Evolutionary conservation across 2,888 invertebrate species (phyloP).

Genomic region (Drosophila kokeensis): DNA sequence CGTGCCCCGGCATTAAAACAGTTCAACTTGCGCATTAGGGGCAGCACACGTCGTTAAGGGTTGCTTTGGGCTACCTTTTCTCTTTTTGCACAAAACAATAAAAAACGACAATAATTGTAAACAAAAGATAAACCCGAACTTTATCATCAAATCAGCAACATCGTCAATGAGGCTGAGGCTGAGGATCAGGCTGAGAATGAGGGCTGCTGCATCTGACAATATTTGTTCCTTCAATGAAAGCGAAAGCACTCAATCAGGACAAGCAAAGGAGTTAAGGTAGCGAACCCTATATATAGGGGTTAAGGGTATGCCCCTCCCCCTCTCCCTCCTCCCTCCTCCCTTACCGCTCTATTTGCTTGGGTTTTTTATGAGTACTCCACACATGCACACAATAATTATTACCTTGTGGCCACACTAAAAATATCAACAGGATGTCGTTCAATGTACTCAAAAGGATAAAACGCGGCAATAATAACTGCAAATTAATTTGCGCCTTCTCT

Average conservation of each 20-base stretch:
- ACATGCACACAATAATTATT: slow-evolving; percentile 57
- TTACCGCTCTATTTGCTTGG: background rate
- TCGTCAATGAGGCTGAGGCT: slow-evolving; percentile 43
- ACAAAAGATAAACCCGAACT: slow-evolving; percentile 62
- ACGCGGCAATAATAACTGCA: slow-evolving; percentile 55
- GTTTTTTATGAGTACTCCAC: slow-evolving; percentile 21
- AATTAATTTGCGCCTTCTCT: slow-evolving; percentile 66
- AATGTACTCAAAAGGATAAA: slow-evolving; percentile 62
- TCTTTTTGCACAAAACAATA: slow-evolving; percentile 29
- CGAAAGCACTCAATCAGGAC: slow-evolving; percentile 65
- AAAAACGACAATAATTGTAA: slow-evolving; percentile 61
- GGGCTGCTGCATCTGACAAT: slow-evolving; percentile 38
- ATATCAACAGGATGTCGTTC: slow-evolving; percentile 67
- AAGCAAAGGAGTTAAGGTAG: slow-evolving; percentile 57
- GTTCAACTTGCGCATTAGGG: slow-evolving; percentile 5
- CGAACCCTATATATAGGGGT: slow-evolving; percentile 47
- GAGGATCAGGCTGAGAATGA: slow-evolving; percentile 9
- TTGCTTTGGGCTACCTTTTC: slow-evolving; percentile 19
- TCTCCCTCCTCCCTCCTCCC: background rate
- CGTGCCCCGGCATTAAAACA: slow-evolving; percentile 51
- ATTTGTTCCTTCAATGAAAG: slow-evolving; percentile 4
- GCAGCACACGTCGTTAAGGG: slow-evolving; percentile 30
- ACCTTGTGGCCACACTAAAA: slow-evolving; percentile 71
- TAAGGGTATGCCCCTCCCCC: slow-evolving; percentile 9
- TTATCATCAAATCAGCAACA: slow-evolving; percentile 59